Conservation (phyloP, 2,113 vertebrate genomes). For the Gambusia holbrooki region DNA sequence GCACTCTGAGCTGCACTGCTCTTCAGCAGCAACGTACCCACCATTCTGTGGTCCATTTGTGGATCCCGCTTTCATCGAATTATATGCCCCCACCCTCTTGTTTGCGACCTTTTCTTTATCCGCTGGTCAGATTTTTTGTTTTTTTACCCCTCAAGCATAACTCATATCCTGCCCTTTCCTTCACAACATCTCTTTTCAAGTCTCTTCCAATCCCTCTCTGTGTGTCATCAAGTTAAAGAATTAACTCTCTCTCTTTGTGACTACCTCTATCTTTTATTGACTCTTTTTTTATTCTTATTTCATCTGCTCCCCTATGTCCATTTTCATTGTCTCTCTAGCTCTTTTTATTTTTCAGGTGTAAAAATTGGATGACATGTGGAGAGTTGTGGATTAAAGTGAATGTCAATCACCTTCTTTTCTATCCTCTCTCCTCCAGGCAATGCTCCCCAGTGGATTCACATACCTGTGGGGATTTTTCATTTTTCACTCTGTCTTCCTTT, state of each 20-base stretch:
- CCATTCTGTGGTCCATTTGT: slow-evolving; percentile 32
- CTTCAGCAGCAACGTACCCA: slow-evolving; percentile 30
- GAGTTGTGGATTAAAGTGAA: slow-evolving; percentile 71
- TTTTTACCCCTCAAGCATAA: neutral
- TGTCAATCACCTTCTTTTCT: slow-evolving; percentile 72
- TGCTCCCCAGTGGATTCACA: slow-evolving; percentile 58
- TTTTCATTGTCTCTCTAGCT: slow-evolving; percentile 43
- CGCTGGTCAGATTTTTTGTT: no score
- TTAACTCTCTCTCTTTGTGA: slow-evolving; percentile 30
- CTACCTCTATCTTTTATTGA: slow-evolving; percentile 13
- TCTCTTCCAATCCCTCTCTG: slow-evolving; percentile 25
- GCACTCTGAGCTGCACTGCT: slow-evolving; percentile 28
- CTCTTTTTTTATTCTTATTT: neutral
- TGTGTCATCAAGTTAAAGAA: slow-evolving; percentile 33
- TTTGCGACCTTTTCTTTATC: slow-evolving; percentile 25
- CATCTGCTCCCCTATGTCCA: slow-evolving; percentile 35
- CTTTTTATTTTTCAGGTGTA: slow-evolving; percentile 54
- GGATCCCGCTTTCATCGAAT: neutral
- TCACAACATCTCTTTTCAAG: slow-evolving; percentile 34
- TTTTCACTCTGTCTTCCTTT: slow-evolving; percentile 22
- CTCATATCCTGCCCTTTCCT: neutral
- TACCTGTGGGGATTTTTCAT: slow-evolving; percentile 61
- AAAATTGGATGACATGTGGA: slow-evolving; percentile 68
- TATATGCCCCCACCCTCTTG: slow-evolving; percentile 7
- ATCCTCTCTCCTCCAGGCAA: slow-evolving; percentile 58